Base-by-base conservation (phyloP, 2,888 invertebrate genomes). In the Galeopsomyia nigrocyanea region DNA sequence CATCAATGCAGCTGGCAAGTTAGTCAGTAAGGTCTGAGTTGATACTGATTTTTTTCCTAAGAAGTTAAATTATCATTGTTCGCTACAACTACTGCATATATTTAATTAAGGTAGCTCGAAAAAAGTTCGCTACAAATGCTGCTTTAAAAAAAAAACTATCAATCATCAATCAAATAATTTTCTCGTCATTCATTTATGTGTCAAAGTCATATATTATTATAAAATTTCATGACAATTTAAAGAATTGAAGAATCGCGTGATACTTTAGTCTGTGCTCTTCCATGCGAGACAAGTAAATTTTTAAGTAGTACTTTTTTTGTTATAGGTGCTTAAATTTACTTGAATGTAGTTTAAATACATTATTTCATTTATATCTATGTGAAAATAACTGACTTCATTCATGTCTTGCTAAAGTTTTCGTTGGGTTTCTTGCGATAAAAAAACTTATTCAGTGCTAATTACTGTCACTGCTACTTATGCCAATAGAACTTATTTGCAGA, bases 401-500 rank as follows among this genome's bases (percentile, higher is more conserved):
- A n/a, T 73, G 68, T 75, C 58, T 70, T 73, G 57, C 57, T 65
- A 39, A 14, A 39, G 17, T 53, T 63, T 21, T 64, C 53, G 17
- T 39, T 5, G 19, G 55, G 56, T 47, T 62, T 47, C 3, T 68
- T 31, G 51, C 1, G 7, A 67, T 67, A 31, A 21, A 68, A 64
- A 39, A 63, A 49, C 19, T 50, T 66, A 56, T 61, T 58, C 26
- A 71, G 22, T 51, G 66, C 69, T 55, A 26, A 69, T 69, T 46
- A 57, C 13, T 66, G 71, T 72, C 58, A 75, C 71, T 75, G 69
- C 56, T 75, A 72, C 62, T 62, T 69, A 75, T 69, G 75, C 71
- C 75, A 75, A 75, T 69, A 75, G 65, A 75, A 66, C 68, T 71
- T 68, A 67, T 51, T 56, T 51, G 63, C 66, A 66, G 63, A 50